phyloP scores from a whole-genome alignment of 2,113 vertebrate species.

The Pan troglodytes region NHGRI_mPanTro3-v2.1_pri NC_072411.2:131711001-131711500 shows the following conservation, averaged over 20 bases:
- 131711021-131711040: too few species aligned
- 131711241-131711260: too few species aligned
- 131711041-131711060: too few species aligned
- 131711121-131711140: too few species aligned
- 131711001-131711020: too few species aligned
- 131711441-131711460: neutral
- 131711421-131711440: neutral
- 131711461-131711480: neutral
- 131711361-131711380: neutral
- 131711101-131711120: too few species aligned
- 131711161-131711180: too few species aligned
- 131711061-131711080: too few species aligned
- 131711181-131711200: neutral
- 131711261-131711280: rapidly evolving
- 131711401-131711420: neutral
- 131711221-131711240: neutral
- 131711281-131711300: too few species aligned
- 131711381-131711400: neutral
- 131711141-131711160: too few species aligned
- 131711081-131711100: too few species aligned
- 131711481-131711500: neutral
- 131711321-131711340: neutral
- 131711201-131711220: neutral
- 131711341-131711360: neutral
- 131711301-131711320: neutral